Percentiles rank a stretch among this genome's conserved stretches.
These are phyloP conservation scores for Lysandra coridon DNA, from an alignment of 2,888 invertebrate genomes.

Conservation along the genomic window DNA sequence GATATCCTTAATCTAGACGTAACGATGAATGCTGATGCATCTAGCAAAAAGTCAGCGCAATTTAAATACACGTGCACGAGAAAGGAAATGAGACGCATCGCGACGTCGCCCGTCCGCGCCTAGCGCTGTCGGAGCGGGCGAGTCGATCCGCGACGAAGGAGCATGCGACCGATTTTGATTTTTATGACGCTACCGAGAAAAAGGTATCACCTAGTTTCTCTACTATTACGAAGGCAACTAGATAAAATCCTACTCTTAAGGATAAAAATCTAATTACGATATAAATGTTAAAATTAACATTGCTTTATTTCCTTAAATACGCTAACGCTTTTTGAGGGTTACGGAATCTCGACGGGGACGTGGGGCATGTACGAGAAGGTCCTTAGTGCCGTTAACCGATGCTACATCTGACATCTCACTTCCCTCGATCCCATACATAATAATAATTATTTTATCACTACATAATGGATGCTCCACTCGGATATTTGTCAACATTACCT, in stretches of 20 bases:
- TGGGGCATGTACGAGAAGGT: conserved; percentile 43
- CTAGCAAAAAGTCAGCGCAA: conserved; percentile 66
- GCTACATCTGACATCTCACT: conserved; percentile 35
- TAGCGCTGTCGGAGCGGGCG: conserved; percentile 54
- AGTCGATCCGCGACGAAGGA: conserved; percentile 67
- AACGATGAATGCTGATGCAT: conserved; percentile 59
- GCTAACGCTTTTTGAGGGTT: conserved; percentile 49
- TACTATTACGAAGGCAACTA: conserved; percentile 79
- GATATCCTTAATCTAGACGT: conserved; percentile 57
- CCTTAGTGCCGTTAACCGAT: conserved; percentile 66
- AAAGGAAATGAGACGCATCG: conserved; percentile 42
- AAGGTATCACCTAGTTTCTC: conserved; percentile 76
- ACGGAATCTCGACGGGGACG: conserved; percentile 42
- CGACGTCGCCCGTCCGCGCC: conserved; percentile 45
- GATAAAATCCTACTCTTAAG: conserved; percentile 79
- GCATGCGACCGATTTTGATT: conserved; percentile 60
- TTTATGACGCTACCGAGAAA: conserved; percentile 74
- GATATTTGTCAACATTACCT: conserved; percentile 46
- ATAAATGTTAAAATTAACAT: conserved; percentile 80
- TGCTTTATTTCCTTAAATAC: conserved; percentile 72
- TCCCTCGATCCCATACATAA: conserved; percentile 39
- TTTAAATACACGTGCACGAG: conserved; percentile 44
- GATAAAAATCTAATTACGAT: conserved; percentile 78
- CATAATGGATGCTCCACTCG: conserved; percentile 38
- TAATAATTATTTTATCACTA: conserved; percentile 32